Conservation (phyloP, 37 sponge, comb jelly and placozoan genomes). For the Amphimedon queenslandica region DNA sequence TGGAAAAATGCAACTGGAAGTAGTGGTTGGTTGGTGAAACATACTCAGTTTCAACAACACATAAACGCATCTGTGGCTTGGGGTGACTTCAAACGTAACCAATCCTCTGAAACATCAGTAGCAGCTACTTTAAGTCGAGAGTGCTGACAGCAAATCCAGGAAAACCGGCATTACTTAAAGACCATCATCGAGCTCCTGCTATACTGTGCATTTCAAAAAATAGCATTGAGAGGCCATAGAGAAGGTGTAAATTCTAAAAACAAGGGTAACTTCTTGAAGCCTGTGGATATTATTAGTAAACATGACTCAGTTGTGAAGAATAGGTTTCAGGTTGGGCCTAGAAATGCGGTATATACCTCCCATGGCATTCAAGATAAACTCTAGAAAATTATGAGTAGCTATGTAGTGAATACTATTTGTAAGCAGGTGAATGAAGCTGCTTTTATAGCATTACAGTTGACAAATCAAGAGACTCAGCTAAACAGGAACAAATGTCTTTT, state of each 20-base stretch:
- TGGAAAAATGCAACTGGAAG: constrained; percentile 24
- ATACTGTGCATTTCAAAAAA: constrained; percentile 33
- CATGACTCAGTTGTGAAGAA: too few relatives aligned
- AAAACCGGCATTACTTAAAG: constrained; percentile 31
- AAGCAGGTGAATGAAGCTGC: neutral
- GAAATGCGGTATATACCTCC: too few relatives aligned
- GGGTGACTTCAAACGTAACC: constrained; percentile 1
- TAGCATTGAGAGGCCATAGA: constrained; percentile 51
- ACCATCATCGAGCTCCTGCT: constrained; percentile 30
- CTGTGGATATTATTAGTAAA: neutral
- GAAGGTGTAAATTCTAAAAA: constrained; percentile 22
- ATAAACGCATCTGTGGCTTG: constrained; percentile 7
- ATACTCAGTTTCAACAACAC: neutral
- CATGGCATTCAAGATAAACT: too few relatives aligned
- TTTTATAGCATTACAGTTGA: constrained; percentile 18
- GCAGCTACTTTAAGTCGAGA: constrained; percentile 1
- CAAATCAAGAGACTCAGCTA: constrained; percentile 42
- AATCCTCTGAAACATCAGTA: neutral
- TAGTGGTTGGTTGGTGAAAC: neutral
- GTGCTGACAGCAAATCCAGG: constrained; percentile 1
- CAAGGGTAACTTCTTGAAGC: too few relatives aligned
- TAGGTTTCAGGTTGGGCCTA: too few relatives aligned
- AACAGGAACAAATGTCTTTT: constrained; percentile 9
- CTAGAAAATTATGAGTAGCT: too few relatives aligned
- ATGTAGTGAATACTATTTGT: too few relatives aligned